Percentiles rank a stretch among this genome's conserved stretches.
phyloP scores from a whole-genome alignment of 2,888 invertebrate genomes.

The Cryptus armator region DNA sequence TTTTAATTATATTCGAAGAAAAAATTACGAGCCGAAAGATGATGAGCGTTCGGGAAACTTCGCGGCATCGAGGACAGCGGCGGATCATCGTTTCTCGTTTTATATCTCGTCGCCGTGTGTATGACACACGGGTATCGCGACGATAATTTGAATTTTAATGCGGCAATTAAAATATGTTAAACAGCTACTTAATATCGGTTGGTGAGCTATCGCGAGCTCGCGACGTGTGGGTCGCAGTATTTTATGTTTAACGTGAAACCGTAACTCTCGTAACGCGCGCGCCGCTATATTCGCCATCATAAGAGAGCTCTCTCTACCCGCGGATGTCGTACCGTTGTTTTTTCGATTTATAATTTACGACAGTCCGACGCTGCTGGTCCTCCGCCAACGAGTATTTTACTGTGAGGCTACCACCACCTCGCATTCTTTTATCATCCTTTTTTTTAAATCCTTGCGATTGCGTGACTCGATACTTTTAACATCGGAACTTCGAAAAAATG shows the following conservation, averaged over 20 bases:
- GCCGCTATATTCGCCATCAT: conserved; percentile 6
- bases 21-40: neutral
- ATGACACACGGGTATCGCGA: conserved; percentile 41
- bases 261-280: conserved; percentile 77
- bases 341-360: conserved; percentile 71
- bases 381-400: conserved; percentile 40
- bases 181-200: conserved; percentile 79
- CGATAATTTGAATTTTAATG: conserved; percentile 78
- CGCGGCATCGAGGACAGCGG: neutral
- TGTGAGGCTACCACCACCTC: conserved; percentile 3
- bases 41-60: neutral
- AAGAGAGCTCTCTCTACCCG: neutral
- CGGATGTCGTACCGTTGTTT: conserved; percentile 58
- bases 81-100: neutral
- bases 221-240: conserved; percentile 77
- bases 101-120: conserved; percentile 1
- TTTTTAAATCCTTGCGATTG: conserved; percentile 32
- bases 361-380: conserved; percentile 64
- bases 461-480: conserved; percentile 32
- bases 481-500: conserved; percentile 4
- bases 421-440: conserved; percentile 33
- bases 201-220: conserved; percentile 50
- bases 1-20: conserved; percentile 3
- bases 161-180: conserved; percentile 83
- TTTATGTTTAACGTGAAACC: conserved; percentile 83